Percentiles rank a stretch among this genome's conserved stretches.
Evolutionary conservation across 2,113 vertebrate species (phyloP).

Genomic region (Clarias gariepinus): DNA sequence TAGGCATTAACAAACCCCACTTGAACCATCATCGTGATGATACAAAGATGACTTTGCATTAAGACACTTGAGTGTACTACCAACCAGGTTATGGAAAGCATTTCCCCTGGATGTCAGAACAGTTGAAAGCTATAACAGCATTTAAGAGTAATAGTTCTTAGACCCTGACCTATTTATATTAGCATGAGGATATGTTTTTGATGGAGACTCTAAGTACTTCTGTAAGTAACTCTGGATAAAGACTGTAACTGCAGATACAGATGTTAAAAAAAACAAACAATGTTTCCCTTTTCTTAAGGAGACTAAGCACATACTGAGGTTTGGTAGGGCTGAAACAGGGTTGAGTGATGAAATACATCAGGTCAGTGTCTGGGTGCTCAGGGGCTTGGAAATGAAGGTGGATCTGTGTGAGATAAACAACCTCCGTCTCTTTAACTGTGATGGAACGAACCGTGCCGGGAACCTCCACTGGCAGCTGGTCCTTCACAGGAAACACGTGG

Average conservation of each 20-base stretch:
- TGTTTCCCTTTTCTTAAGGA: background rate
- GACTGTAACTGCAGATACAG: background rate
- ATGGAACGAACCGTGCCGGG: constrained; percentile 65
- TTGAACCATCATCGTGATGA: background rate
- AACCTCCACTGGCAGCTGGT: constrained; percentile 74
- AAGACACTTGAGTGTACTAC: background rate
- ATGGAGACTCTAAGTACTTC: background rate
- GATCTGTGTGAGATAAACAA: constrained; percentile 68
- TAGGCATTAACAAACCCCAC: background rate
- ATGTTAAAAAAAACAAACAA: background rate
- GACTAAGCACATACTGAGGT: constrained; percentile 58
- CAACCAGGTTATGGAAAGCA: background rate
- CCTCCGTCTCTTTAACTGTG: constrained; percentile 74
- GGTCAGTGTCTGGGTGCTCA: constrained; percentile 72
- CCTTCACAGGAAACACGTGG: constrained; percentile 71
- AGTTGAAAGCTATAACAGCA: background rate
- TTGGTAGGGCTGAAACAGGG: constrained; percentile 72
- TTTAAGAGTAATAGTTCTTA: background rate
- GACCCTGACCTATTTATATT: background rate
- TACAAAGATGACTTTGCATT: background rate
- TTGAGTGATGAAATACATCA: constrained; percentile 69
- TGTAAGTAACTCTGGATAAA: background rate
- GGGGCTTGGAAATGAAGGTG: constrained; percentile 74
- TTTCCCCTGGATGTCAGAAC: background rate
- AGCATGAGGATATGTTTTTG: background rate